Evolutionary conservation across 1,140 invertebrate genomes (phyloP).

Genomic region (Formica exsecta): DNA sequence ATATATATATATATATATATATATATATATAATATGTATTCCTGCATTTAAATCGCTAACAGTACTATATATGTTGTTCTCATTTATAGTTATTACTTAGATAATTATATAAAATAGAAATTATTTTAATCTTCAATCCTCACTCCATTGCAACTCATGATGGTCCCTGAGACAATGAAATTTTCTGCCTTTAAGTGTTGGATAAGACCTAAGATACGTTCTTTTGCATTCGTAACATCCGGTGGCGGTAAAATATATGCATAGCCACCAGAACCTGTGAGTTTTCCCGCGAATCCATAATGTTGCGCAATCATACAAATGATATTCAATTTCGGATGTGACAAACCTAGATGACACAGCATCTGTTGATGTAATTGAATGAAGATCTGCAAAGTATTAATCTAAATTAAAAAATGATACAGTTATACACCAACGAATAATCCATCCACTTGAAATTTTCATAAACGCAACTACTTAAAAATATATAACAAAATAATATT

Average conservation of each 20-base stretch:
- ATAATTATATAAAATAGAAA: too few relatives aligned
- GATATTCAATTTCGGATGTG: conserved; percentile 94
- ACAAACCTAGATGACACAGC: conserved; percentile 93
- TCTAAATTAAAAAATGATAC: too few relatives aligned
- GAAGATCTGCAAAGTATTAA: conserved; percentile 87
- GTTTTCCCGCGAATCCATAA: conserved; percentile 92
- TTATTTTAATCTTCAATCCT: conserved; percentile 56
- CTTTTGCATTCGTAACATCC: conserved; percentile 71
- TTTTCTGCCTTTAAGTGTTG: conserved; percentile 75
- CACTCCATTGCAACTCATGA: conserved; percentile 73
- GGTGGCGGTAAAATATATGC: conserved; percentile 88
- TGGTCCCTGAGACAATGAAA: conserved; percentile 69
- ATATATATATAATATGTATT: too few relatives aligned
- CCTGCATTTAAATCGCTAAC: too few relatives aligned
- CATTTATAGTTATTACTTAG: too few relatives aligned
- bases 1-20: too few relatives aligned
- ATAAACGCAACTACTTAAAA: too few relatives aligned
- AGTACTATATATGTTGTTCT: too few relatives aligned
- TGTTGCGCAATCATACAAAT: conserved; percentile 91
- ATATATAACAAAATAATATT: not conserved
- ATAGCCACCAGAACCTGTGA: conserved; percentile 96
- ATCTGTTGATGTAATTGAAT: conserved; percentile 95
- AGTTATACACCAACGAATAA: too few relatives aligned
- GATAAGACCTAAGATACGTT: conserved; percentile 77
- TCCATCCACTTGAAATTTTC: too few relatives aligned